Percentiles rank a stretch among this genome's conserved stretches.
Conservation (phyloP, 2,888 invertebrate species). For the Erannis defoliaria region DNA sequence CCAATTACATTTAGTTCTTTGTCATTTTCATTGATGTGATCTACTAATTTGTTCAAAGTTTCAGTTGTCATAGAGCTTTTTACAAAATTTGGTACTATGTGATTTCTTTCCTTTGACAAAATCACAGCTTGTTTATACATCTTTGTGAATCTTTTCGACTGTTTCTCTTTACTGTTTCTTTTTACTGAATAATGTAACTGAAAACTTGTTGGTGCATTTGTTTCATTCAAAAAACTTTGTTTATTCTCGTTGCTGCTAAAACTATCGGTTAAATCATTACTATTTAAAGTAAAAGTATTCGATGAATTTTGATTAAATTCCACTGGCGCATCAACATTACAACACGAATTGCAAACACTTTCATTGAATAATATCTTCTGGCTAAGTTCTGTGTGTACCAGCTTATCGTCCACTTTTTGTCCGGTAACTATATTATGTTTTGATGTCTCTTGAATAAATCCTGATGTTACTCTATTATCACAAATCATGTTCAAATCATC, state of each 20-base stretch:
- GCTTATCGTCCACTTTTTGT: background rate
- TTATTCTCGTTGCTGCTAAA: background rate
- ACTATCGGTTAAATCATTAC: background rate
- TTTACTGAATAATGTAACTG: background rate
- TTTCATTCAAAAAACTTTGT: conserved; percentile 21
- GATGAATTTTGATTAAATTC: background rate
- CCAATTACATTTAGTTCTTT: background rate
- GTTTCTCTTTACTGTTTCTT: conserved; percentile 7
- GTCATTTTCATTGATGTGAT: background rate
- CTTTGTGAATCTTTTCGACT: conserved; percentile 9
- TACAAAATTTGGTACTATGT: background rate
- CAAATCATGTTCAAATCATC: background rate
- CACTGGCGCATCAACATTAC: background rate
- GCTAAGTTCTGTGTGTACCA: background rate
- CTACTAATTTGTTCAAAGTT: background rate
- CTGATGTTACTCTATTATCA: background rate
- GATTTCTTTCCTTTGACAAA: conserved; percentile 3
- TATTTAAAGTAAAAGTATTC: background rate
- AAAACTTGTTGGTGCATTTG: conserved; percentile 16
- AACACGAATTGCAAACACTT: background rate
- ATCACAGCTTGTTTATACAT: conserved; percentile 20
- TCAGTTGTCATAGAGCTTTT: conserved; percentile 3
- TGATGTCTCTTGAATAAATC: background rate
- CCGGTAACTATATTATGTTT: background rate
- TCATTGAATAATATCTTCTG: background rate